Evolutionary conservation across 1,140 invertebrate genomes (phyloP), one percentile per base, ranked within the genome.

Genomic region (Sitophilus oryzae): DNA sequence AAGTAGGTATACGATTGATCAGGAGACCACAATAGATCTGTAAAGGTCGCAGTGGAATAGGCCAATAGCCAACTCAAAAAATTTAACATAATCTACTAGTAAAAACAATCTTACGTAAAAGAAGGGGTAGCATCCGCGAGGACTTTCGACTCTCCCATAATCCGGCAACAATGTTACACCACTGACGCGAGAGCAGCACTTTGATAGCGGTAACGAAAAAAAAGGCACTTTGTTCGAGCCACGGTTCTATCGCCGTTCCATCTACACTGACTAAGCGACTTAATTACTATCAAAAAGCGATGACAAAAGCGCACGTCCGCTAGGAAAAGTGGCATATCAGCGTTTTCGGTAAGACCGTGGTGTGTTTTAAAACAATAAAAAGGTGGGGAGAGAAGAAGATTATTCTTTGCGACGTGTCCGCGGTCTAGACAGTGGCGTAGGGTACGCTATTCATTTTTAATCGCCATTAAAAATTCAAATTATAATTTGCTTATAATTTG

Each of bases 271-370:
- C 20, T n/a, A 35, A 19, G 43, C 37, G 16, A 38, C 43, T 54
- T 34, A 46, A 47, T 44, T 44, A 40, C 45, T 54, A 54, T 54
- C 52, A 42, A 47, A 54, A 54, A 54, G 36, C 52, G 52, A 54
- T 47, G 52, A 54, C 52, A 54, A 54, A 54, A 54, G 52, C 52
- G 21, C 52, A 54, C 52, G 52, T 54, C 43, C 52, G 45, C 22
- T 42, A 4, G 36, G 45, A 47, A 47, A 54, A 54, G 52, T 43
- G 30, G 22, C 34, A 46, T n/a, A n/a, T 54, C 52, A 54, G 52
- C 52, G 22, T 47, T 54, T 54, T 54, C 15, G 22, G 15, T 40
- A 43, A 43, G 41, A 40, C 50, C 50, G 51, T 37, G n/a, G n/a
- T n/a, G n/a, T n/a, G 30, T 54, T 54, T 53, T 54, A 25, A 46